phyloP scores from a whole-genome alignment of 2,888 invertebrate species.

The Amphimallon solstitiale region DNA sequence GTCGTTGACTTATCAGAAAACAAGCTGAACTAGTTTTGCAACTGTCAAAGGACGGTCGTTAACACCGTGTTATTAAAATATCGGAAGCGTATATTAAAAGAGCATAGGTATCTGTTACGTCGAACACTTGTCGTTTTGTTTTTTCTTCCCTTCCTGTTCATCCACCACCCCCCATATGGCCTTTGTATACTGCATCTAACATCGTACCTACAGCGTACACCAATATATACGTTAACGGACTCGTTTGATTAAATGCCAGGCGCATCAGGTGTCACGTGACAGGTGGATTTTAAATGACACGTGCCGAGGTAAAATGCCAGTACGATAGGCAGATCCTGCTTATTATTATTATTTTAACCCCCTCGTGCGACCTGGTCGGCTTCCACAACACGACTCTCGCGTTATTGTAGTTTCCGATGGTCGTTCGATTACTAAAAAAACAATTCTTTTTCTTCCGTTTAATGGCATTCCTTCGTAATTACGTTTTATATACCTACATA shows the following conservation, averaged over 20 bases:
- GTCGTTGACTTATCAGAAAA: too few relatives aligned
- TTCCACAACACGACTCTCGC: not conserved
- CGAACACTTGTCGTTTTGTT: too few relatives aligned
- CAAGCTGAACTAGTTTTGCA: too few relatives aligned
- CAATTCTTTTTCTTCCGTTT: constrained; percentile 8
- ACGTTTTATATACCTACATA: constrained; percentile 22
- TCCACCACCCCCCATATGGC: too few relatives aligned
- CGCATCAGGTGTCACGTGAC: constrained; percentile 57
- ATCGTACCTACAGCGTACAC: too few relatives aligned
- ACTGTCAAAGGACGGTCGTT: too few relatives aligned
- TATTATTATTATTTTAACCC: not conserved
- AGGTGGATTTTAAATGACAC: constrained; percentile 57
- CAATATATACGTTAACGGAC: constrained; percentile 49
- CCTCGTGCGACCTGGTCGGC: not conserved
- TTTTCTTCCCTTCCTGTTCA: too few relatives aligned
- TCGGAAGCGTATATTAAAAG: too few relatives aligned
- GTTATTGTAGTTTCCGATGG: not conserved
- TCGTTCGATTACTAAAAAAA: too few relatives aligned
- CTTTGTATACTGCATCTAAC: too few relatives aligned
- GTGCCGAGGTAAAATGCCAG: constrained; percentile 45
- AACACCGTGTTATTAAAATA: too few relatives aligned
- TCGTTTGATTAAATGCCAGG: constrained; percentile 44
- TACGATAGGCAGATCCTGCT: not conserved
- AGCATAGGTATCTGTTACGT: too few relatives aligned
- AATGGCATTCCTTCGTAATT: constrained; percentile 18